These are phyloP conservation scores for Eulemur coronatus DNA, from an alignment of 2,797 vertebrate species.

Conservation along the genomic window DNA sequence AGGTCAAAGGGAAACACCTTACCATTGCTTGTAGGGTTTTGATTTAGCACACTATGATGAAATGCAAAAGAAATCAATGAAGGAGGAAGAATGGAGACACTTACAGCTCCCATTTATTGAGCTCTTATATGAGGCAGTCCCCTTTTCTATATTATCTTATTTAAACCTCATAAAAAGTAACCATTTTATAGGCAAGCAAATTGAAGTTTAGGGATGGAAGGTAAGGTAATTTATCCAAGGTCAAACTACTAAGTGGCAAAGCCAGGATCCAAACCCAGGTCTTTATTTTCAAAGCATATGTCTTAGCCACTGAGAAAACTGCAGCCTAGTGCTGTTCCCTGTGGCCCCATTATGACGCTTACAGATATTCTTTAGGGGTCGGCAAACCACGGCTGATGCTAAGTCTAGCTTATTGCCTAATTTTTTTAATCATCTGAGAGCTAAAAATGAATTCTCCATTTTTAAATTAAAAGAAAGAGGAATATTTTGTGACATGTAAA, in stretches of 20 bases:
- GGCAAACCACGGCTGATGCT: not conserved
- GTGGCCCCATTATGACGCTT: not conserved
- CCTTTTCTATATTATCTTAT: not conserved
- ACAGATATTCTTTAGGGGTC: not conserved
- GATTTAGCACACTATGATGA: not conserved
- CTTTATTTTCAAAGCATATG: not conserved
- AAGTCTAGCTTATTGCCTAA: not conserved
- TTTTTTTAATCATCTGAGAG: not conserved
- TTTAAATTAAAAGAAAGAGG: constrained; percentile 1
- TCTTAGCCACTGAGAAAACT: not conserved
- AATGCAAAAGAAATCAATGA: not conserved
- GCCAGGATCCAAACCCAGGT: not conserved
- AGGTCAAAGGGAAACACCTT: not conserved
- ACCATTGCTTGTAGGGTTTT: not conserved
- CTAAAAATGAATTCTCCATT: constrained; percentile 11
- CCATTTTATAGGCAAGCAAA: not conserved
- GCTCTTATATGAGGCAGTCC: not conserved
- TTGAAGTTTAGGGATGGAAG: not conserved
- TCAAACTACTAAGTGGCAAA: not conserved
- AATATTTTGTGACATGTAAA: not conserved
- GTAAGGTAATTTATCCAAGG: not conserved
- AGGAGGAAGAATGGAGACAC: not conserved
- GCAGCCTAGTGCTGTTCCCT: not conserved
- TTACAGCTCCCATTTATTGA: not conserved
- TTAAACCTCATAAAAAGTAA: not conserved